A percentile compares a stretch with the other conserved stretches of the same genome.
phyloP scores from a whole-genome alignment of 2,113 vertebrate species.

The Edolisoma coerulescens region DNA sequence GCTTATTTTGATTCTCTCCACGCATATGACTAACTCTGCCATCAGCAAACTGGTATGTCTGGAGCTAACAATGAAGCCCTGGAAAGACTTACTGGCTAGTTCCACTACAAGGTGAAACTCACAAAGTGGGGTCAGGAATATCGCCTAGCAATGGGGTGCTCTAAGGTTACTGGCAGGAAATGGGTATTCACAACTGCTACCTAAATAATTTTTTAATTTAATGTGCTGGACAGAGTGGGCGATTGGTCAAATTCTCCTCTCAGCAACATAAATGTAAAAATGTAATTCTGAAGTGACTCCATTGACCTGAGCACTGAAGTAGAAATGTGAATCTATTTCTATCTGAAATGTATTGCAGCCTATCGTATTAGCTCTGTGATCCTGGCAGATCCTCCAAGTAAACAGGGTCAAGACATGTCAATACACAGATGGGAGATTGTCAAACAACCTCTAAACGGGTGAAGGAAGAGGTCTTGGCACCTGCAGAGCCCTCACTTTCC shows the following conservation, averaged over 20 bases:
- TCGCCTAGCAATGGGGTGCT: neutral
- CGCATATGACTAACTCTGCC: neutral
- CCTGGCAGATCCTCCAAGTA: neutral
- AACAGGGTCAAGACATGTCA: neutral
- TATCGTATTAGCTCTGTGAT: neutral
- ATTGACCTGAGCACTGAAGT: conserved; percentile 32
- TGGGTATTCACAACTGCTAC: neutral
- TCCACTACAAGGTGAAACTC: neutral
- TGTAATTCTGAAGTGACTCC: conserved; percentile 24
- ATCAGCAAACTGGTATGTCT: neutral
- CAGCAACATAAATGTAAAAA: neutral
- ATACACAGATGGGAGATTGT: neutral
- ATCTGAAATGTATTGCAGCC: neutral
- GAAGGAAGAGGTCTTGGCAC: neutral
- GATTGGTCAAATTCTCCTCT: neutral
- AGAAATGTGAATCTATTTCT: conserved; percentile 40
- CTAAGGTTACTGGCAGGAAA: conserved; percentile 23
- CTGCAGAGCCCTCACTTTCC: neutral
- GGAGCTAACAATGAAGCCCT: neutral
- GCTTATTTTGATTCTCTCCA: neutral
- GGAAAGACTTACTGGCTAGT: neutral
- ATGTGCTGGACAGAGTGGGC: neutral
- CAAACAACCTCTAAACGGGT: neutral
- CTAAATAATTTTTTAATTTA: conserved; percentile 38
- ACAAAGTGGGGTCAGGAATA: neutral